Percentiles rank a stretch among this genome's conserved stretches.
These are phyloP conservation scores for Oreohelix idahoensis DNA, from an alignment of 1,140 invertebrate genomes.

Conservation along the genomic window DNA sequence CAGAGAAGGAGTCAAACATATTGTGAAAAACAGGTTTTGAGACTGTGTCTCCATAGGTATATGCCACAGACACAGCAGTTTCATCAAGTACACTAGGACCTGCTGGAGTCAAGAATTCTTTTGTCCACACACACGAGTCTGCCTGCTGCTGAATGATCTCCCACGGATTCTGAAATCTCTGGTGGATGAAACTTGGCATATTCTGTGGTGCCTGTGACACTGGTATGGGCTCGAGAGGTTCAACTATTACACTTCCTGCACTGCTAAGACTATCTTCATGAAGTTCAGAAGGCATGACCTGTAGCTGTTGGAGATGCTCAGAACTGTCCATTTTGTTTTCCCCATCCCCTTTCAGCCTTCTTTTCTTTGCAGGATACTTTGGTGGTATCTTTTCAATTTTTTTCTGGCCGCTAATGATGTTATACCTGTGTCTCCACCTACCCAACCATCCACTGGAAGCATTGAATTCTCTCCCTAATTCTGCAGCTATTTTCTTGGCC, in stretches of 20 bases:
- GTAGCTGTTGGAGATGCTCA: neutral
- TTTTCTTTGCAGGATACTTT: neutral
- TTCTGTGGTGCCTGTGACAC: neutral
- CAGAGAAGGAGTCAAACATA: slow-evolving; percentile 26
- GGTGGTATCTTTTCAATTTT: neutral
- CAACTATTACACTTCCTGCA: neutral
- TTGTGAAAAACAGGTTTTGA: slow-evolving; percentile 20
- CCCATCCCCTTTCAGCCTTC: neutral
- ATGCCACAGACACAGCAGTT: neutral
- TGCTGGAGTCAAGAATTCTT: slow-evolving; percentile 17
- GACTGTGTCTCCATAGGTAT: neutral
- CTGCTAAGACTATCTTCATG: slow-evolving; percentile 1
- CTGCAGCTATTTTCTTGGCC: slow-evolving; percentile 22
- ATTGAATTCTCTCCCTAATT: slow-evolving; percentile 32
- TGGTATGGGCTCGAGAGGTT: neutral
- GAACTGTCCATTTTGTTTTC: neutral
- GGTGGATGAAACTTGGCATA: slow-evolving; percentile 15
- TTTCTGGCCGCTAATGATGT: neutral
- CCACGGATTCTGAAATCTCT: slow-evolving; percentile 28
- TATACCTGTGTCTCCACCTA: slow-evolving; percentile 34
- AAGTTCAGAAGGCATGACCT: neutral
- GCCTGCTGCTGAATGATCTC: slow-evolving; percentile 19
- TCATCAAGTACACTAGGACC: neutral
- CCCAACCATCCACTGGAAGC: slow-evolving; percentile 38
- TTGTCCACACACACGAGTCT: slow-evolving; percentile 17